Conservation (phyloP, 2,113 vertebrate genomes). For the Pelvicachromis taeniatus region DNA sequence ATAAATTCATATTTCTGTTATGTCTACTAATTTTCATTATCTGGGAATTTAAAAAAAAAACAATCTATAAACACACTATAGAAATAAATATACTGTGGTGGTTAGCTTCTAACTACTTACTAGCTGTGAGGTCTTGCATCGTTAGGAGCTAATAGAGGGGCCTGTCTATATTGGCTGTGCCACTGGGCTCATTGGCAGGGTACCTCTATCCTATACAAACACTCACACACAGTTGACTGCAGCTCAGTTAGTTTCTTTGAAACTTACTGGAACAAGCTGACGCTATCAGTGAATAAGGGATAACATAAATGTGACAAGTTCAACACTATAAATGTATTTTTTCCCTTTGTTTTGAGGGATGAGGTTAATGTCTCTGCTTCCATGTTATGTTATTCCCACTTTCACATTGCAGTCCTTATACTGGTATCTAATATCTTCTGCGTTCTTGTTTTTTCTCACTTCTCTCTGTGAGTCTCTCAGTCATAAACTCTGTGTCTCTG, state of each 20-base stretch:
- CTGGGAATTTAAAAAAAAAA: neutral
- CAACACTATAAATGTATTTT: neutral
- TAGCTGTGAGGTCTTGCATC: constrained; percentile 28
- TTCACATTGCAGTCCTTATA: neutral
- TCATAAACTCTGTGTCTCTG: neutral
- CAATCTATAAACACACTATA: neutral
- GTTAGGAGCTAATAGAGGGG: constrained; percentile 41
- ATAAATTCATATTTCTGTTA: neutral
- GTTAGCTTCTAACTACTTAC: neutral
- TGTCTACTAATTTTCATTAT: neutral
- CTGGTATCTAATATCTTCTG: neutral
- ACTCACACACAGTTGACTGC: constrained; percentile 10
- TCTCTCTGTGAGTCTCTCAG: neutral
- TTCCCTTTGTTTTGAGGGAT: neutral
- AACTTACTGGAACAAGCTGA: neutral
- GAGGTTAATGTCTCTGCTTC: neutral
- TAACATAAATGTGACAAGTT: neutral
- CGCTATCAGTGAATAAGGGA: neutral
- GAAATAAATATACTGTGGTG: neutral
- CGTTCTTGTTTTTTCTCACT: neutral
- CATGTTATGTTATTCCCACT: neutral
- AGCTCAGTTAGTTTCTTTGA: neutral
- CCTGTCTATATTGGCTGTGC: constrained; percentile 38
- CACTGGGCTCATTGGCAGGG: neutral
- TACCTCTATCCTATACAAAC: neutral